Evolutionary conservation across 2,888 invertebrate genomes (phyloP), one percentile per base, ranked within the genome.

Genomic region (Lasioglossum villosulum): DNA sequence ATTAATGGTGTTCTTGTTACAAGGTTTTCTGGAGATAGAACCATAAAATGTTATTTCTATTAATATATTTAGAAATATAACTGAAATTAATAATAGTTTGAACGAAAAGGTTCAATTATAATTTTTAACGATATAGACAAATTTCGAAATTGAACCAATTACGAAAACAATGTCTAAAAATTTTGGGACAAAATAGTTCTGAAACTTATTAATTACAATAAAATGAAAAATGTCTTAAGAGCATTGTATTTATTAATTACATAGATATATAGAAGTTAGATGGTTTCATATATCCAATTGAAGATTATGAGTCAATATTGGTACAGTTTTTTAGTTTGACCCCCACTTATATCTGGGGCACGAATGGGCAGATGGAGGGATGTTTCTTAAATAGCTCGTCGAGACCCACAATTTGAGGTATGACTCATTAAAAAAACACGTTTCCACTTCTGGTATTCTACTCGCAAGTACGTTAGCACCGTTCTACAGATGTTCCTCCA

Each of bases 291-390:
- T 30, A 30, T 63, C 16, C 30, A 8, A 30, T 56, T 10, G 56
- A 12, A 6, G n/a, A 56, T 30, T 30, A 30, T 5, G 30, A 16
- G 63, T 63, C 63, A 63, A 63, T 63, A 63, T 63, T 30, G 30
- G 30, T 30, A 30, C 19, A 30, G 30, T 63, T 30, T 63, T 63
- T 63, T 63, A 30, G 63, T 30, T 63, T 63, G 30, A 63, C 30
- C 30, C 63, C 63, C 8, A 63, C 16, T 63, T 63, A 63, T 63
- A 63, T 63, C 19, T 63, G 63, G 63, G 63, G 30, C 27, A 63
- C 63, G 63, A 63, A 63, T 63, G 63, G 63, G 63, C 63, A 63
- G 63, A 63, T 63, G 63, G 63, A 63, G 63, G 63, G 63, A 63
- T 63, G 63, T 30, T 63, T 63, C 63, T 63, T 63, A 63, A 63